These are phyloP conservation scores for Chrysomela aeneicollis DNA, from an alignment of 2,888 invertebrate species.

Conservation along the genomic window DNA sequence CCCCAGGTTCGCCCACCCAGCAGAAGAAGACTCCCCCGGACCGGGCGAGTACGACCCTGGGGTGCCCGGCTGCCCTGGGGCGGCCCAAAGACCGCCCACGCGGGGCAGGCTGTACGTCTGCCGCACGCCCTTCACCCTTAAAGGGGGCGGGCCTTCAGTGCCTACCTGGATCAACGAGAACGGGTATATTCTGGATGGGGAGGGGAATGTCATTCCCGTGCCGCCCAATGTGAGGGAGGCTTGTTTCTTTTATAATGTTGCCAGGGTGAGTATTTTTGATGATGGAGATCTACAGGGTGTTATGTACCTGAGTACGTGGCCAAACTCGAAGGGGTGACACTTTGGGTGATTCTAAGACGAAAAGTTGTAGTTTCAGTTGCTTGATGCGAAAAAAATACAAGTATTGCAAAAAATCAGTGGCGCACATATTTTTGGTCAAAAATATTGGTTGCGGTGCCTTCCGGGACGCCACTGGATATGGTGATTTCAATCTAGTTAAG, in stretches of 20 bases:
- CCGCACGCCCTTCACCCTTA: slow-evolving; percentile 46
- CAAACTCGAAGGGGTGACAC: too few species aligned
- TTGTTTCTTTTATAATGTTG: slow-evolving; percentile 44
- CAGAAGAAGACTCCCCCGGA: slow-evolving; percentile 5
- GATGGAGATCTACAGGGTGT: too few species aligned
- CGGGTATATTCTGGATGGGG: slow-evolving; percentile 53
- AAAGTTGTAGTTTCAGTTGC: too few species aligned
- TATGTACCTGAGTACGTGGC: too few species aligned
- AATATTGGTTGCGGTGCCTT: too few species aligned
- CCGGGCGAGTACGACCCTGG: slow-evolving; percentile 23
- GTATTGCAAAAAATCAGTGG: too few species aligned
- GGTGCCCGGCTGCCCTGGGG: slow-evolving; percentile 10
- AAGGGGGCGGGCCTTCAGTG: slow-evolving; percentile 51
- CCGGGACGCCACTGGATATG: too few species aligned
- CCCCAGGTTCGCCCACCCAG: slow-evolving; percentile 4
- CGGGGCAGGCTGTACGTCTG: slow-evolving; percentile 53
- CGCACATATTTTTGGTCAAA: too few species aligned
- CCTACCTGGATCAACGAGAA: slow-evolving; percentile 53
- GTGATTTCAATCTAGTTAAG: too few species aligned
- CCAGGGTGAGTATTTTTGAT: not conserved
- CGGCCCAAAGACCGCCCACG: slow-evolving; percentile 23
- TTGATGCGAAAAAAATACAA: too few species aligned
- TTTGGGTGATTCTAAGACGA: too few species aligned
- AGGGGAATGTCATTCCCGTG: slow-evolving; percentile 47
- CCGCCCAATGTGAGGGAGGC: slow-evolving; percentile 47